These are phyloP conservation scores for Ceratina calcarata DNA, from an alignment of 1,140 invertebrate genomes.

Conservation along the genomic window DNA sequence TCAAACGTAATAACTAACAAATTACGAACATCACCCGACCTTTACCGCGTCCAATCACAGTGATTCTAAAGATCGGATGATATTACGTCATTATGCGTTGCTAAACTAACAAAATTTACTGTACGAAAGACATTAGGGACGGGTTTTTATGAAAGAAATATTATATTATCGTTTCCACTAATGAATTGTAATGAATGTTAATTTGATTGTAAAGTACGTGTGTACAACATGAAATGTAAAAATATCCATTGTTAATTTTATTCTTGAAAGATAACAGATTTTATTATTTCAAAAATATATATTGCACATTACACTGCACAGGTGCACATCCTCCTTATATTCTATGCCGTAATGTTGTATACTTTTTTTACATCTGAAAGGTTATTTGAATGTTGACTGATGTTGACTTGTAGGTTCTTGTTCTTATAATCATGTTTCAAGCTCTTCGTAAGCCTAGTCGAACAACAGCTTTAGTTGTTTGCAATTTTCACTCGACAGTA, in stretches of 20 bases:
- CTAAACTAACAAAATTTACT: constrained; percentile 48
- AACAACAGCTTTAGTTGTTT: constrained; percentile 16
- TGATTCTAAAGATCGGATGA: constrained; percentile 68
- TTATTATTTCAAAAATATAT: too few species aligned
- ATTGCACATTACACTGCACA: too few species aligned
- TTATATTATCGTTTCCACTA: neutral
- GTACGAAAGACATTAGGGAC: neutral
- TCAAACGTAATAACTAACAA: constrained; percentile 67
- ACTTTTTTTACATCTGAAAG: neutral
- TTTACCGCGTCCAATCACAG: constrained; percentile 66
- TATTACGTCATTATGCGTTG: constrained; percentile 66
- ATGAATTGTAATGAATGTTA: neutral
- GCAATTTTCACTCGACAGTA: constrained; percentile 30
- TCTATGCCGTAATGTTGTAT: neutral
- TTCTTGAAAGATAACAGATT: too few species aligned
- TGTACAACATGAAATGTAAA: neutral
- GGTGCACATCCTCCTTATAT: neutral
- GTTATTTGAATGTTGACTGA: constrained; percentile 27
- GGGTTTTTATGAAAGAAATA: constrained; percentile 13
- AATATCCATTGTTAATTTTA: neutral
- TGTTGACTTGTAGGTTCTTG: neutral
- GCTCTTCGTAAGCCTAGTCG: constrained; percentile 16
- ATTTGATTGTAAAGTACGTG: neutral
- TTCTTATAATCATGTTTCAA: constrained; percentile 19
- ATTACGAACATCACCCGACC: constrained; percentile 69